A percentile compares a stretch with the other conserved stretches of the same genome.
Evolutionary conservation across 2,113 vertebrate species (phyloP).

Genomic region (Ovis canadensis): DNA sequence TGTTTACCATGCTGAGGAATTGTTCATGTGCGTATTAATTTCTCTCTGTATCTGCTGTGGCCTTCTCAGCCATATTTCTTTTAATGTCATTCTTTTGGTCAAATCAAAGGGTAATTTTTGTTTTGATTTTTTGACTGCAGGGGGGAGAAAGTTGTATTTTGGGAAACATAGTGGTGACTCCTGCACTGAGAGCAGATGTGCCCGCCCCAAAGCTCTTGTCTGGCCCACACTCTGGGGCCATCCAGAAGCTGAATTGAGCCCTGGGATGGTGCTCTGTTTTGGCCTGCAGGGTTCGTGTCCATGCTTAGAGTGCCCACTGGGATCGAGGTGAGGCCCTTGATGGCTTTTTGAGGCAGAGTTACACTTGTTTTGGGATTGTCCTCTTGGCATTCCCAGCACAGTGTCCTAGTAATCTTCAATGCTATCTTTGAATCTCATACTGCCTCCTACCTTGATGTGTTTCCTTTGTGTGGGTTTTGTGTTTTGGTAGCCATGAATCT

Average conservation of each 20-base stretch:
- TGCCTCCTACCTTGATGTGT: background rate
- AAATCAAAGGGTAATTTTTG: background rate
- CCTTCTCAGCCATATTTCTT: background rate
- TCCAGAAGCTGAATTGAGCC: background rate
- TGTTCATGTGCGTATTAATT: background rate
- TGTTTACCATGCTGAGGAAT: background rate
- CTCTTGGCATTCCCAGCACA: background rate
- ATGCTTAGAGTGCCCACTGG: background rate
- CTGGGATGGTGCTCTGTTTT: background rate
- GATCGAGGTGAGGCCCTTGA: background rate
- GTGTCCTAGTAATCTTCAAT: background rate
- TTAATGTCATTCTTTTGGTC: slow-evolving; percentile 11
- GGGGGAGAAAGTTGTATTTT: background rate
- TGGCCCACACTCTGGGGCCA: background rate
- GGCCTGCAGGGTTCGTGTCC: background rate
- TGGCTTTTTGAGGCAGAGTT: background rate
- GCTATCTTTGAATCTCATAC: background rate
- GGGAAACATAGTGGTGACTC: no score
- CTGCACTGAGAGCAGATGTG: background rate
- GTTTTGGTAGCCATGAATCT: background rate
- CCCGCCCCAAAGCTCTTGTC: background rate
- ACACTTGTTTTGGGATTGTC: background rate
- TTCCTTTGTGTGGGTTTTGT: background rate
- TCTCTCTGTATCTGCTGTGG: background rate
- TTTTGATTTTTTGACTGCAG: background rate